Evolutionary conservation across 1,140 invertebrate genomes (phyloP), one percentile per base, ranked within the genome.

Genomic region (Drosophila athabasca): DNA sequence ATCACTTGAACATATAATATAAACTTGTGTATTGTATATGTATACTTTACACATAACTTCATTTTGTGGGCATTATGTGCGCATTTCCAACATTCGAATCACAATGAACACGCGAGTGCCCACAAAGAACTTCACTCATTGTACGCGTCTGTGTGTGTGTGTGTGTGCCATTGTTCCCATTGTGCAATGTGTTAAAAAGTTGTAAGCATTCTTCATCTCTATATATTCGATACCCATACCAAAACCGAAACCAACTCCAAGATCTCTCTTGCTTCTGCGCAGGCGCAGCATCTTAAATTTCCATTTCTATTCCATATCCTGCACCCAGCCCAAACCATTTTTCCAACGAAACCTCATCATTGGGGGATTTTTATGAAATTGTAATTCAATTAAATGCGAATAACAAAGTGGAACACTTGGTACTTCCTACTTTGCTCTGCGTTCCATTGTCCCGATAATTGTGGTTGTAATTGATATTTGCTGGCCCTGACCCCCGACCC

Each of bases 171-270:
- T 87, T 87, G 83, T 87, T 73, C 77, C 53, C 81, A 62, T 84
- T 84, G 81, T 84, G 79, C 78, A 76, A 88, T 87, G 82, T 87
- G 82, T 87, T 87, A 87, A 87, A 82, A 88, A 87, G 83, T 87
- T 88, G 82, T 87, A 75, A 81, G 82, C 81, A 71, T 80, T 76
- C 71, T 62, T 54, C 29, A 6, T 22, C 24, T 19, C 6, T 11
- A 46, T 54, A 49, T 54, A 49, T 19, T 24, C 62, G 53, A 62
- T 68, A 29, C 45, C 59, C 17, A 68, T 52, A n/a, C 48, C 8
- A 19, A 49, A 46, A 29, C 55, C 59, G 59, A 67, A 55, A 52
- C 43, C 43, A 52, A 59, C 24, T 26, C 70, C 55, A 22, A 29
- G 31, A 11, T 35, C 26, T 17, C 26, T 17, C 15, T 43, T 9